Conservation (phyloP, 2,797 vertebrate species). For the Schizopygopsis malacanthus region DNA sequence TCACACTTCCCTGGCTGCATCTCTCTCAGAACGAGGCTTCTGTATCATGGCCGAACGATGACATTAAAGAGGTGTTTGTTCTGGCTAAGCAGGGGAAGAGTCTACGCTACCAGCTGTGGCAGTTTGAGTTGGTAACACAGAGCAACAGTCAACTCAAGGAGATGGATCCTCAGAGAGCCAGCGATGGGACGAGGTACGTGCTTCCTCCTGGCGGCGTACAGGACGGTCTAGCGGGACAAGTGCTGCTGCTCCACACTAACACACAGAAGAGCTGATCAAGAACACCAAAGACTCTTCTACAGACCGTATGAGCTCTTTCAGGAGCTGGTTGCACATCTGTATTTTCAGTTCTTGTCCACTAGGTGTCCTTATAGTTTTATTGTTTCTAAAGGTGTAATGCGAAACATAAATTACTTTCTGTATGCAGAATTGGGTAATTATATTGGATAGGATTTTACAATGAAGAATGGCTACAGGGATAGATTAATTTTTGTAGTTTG, state of each 20-base stretch:
- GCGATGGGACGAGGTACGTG: constrained; percentile 81
- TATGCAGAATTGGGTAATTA: neutral
- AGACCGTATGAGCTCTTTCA: neutral
- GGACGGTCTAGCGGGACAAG: constrained; percentile 84
- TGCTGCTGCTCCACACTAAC: constrained; percentile 77
- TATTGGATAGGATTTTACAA: neutral
- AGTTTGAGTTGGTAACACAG: constrained; percentile 71
- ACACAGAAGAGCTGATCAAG: constrained; percentile 36
- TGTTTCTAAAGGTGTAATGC: constrained; percentile 1
- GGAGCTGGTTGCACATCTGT: neutral
- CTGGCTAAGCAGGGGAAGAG: constrained; percentile 94
- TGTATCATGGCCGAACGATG: constrained; percentile 44
- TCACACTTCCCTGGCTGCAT: constrained; percentile 68
- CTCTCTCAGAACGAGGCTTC: constrained; percentile 46
- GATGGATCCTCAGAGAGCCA: constrained; percentile 81
- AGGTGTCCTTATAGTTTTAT: constrained; percentile 37
- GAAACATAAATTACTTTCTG: neutral
- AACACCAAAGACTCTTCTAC: neutral
- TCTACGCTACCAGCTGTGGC: constrained; percentile 88
- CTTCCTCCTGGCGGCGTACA: constrained; percentile 83
- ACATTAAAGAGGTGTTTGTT: constrained; percentile 74
- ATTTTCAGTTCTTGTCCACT: constrained; percentile 33
- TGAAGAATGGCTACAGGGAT: neutral
- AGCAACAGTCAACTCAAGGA: constrained; percentile 86
- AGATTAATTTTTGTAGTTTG: neutral